Evolutionary conservation across 2,888 invertebrate genomes (phyloP).

Genomic region (Gastracanthus pulcherrimus): DNA sequence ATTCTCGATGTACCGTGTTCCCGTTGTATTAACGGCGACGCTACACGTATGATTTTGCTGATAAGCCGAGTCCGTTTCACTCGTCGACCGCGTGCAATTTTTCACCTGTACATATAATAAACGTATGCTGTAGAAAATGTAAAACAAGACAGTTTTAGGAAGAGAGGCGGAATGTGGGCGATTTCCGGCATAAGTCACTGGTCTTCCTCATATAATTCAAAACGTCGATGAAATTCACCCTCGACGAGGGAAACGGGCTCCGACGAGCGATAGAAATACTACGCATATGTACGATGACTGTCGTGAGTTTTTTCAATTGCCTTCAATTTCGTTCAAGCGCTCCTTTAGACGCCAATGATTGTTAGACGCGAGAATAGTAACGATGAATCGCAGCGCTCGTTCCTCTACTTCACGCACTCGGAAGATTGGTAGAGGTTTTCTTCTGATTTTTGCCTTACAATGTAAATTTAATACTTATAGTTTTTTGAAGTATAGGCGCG

Average conservation of each 20-base stretch:
- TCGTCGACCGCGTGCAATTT: conserved; percentile 35
- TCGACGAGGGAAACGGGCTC: conserved; percentile 28
- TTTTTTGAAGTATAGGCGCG: conserved; percentile 18
- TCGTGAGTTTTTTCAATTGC: conserved; percentile 32
- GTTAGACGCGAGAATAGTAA: conserved; percentile 4
- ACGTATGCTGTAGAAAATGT: conserved; percentile 31
- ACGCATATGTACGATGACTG: not conserved
- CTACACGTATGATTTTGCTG: conserved; percentile 8
- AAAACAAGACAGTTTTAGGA: conserved; percentile 28
- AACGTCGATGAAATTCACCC: conserved; percentile 28
- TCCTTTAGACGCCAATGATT: conserved; percentile 29
- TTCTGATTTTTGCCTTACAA: conserved; percentile 46
- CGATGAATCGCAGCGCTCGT: conserved; percentile 8
- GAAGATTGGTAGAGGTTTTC: conserved; percentile 34
- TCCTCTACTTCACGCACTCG: conserved; percentile 37
- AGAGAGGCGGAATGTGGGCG: conserved; percentile 24
- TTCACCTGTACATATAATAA: conserved; percentile 48
- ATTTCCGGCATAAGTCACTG: conserved; percentile 45
- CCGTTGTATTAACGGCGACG: conserved; percentile 6
- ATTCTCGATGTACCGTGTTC: conserved; percentile 17
- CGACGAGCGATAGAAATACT: not conserved
- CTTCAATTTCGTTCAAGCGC: conserved; percentile 34
- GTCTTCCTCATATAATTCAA: conserved; percentile 51
- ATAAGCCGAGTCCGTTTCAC: conserved; percentile 14
- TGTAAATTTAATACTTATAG: conserved; percentile 49